Base-by-base conservation (phyloP, 2,113 vertebrate genomes). In the Anoplopoma fimbria region DNA sequence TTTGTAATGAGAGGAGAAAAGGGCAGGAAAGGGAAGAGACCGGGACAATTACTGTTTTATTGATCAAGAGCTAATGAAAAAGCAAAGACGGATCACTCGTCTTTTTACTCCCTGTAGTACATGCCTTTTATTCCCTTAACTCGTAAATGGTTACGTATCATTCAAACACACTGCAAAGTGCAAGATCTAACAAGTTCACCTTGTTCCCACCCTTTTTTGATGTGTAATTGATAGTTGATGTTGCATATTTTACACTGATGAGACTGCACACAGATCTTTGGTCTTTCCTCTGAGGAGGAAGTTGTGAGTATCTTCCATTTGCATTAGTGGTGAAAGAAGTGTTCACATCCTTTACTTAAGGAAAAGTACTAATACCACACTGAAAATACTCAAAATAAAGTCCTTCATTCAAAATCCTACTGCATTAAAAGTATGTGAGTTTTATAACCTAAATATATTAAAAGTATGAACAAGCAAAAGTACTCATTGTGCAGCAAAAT, bases 21-120 rank as follows among this genome's bases (percentile, higher is more conserved):
- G 12, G 27, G 33, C 40, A 33, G 61, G 17, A 19, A 14, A 31
- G 36, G 33, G 33, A 47, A 70, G 33, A 14, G 29, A 61, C 75
- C 4, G 9, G 45, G 8, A 73, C 65, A 65, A 77, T 84, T 69
- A 58, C 45, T 62, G 57, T 68, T 68, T 69, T 81, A 89, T 86
- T 75, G 84, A 89, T 88, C 63, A 72, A 60, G 77, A 42, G 36
- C 68, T 80, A 65, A 86, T 80, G 77, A 71, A 71, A 81, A 70
- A 25, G 23, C 27, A 78, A 53, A 84, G 38, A 23, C 13, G 0
- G 58, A 40, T 78, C 51, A 25, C 29, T 69, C 61, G 58, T 51
- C 27, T 75, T 40, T 72, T 47, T 21, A 49, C 31, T 51, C 33
- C 29, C 62, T 65, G 40, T 13, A 27, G 31, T 49, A 13, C 23